Base-by-base conservation (phyloP, 30 jellyfish, hydroid and myxozoan species). In the Chrysaora quinquecirrha region DNA sequence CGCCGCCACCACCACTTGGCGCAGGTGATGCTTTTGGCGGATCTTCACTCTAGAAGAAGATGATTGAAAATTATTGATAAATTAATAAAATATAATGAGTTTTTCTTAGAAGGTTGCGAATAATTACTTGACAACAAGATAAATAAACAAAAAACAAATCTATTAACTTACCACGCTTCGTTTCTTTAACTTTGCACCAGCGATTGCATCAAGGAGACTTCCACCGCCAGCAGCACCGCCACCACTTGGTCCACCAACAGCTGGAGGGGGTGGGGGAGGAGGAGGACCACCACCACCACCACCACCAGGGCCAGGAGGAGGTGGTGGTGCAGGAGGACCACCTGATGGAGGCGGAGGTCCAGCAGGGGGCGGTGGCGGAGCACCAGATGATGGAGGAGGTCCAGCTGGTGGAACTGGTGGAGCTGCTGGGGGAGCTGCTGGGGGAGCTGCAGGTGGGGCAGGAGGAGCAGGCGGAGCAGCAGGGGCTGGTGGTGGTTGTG, bases 201-300 rank as follows among this genome's bases (percentile, higher is more conserved):
- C 89, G 30, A 91, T 70, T 21, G 95, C 98, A 64, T 69, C 95
- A 60, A 89, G 61, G 27, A 91, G 96, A 48, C 89, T 95, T 21
- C 97, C 97, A 52, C 93, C 97, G n/a, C 93, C 86, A 23, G 92
- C 91, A 6, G 68, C 86, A 0, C 88, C 91, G 32, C 90, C 90
- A 1, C 77, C 83, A 50, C 87, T 69, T 23, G 91, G 80, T 16
- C 78, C 85, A 16, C 78, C 86, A 10, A 35, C 65, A 2, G 77
- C 70, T 1, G 93, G 89, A 0, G 96, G 96, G 22, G 97, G 97
- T 25, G 96, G 96, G n/a, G 97, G 97, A 0, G 97, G 97, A 29
- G 97, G 96, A 6, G 97, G 91, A 16, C 82, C 90, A 49, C 85
- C 85, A 6, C 89, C 95, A 56, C 79, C 82, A 14, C 87, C 90